Evolutionary conservation across 2,113 vertebrate genomes (phyloP).

Genomic region (Proterorhinus semilunaris): DNA sequence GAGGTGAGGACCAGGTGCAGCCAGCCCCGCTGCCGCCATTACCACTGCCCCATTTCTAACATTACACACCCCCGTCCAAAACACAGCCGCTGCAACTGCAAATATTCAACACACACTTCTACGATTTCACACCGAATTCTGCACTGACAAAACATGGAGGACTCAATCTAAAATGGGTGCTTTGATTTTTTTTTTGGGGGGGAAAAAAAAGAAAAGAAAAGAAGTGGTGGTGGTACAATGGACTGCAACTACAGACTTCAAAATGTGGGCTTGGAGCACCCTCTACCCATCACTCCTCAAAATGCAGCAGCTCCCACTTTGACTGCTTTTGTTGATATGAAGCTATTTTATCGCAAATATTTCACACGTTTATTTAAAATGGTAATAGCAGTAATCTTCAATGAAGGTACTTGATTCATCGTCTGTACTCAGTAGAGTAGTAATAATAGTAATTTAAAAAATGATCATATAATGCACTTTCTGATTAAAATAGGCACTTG

Average conservation of each 20-base stretch:
- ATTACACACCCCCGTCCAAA: slow-evolving; percentile 30
- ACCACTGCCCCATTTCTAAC: slow-evolving; percentile 67
- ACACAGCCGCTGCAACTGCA: slow-evolving; percentile 58
- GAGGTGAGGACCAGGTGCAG: slow-evolving; percentile 73
- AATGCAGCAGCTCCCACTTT: slow-evolving; percentile 69
- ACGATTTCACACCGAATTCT: slow-evolving; percentile 36
- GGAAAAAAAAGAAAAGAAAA: not conserved
- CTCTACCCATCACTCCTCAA: slow-evolving; percentile 83
- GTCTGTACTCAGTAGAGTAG: too few species aligned
- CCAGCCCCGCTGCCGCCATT: slow-evolving; percentile 52
- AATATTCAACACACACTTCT: slow-evolving; percentile 52
- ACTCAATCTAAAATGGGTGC: slow-evolving; percentile 68
- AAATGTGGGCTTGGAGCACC: slow-evolving; percentile 86
- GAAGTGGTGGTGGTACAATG: slow-evolving; percentile 6
- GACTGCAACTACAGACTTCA: slow-evolving; percentile 22
- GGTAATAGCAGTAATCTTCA: too few species aligned
- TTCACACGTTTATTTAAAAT: too few species aligned
- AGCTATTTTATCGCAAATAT: too few species aligned
- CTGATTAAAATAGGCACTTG: too few species aligned
- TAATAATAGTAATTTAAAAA: too few species aligned
- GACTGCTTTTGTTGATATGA: slow-evolving; percentile 11
- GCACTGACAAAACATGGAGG: slow-evolving; percentile 51
- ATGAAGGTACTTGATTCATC: too few species aligned
- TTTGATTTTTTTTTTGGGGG: slow-evolving; percentile 31
- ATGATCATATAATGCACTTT: too few species aligned